phyloP scores from a whole-genome alignment of 1,140 invertebrate genomes.

The Philopotamus ludificatus region DNA sequence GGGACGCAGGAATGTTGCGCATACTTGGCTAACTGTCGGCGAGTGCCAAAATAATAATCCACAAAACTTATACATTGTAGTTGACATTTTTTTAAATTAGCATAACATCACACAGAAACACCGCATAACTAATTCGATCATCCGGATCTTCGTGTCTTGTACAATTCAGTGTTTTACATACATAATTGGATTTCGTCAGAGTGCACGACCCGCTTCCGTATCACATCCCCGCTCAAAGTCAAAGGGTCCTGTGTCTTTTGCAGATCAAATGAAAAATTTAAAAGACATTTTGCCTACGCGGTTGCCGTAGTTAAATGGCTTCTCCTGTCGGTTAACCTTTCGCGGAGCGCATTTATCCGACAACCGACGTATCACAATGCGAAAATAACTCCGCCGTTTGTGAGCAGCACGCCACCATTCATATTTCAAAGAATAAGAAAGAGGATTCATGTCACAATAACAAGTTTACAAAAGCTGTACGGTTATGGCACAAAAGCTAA shows the following conservation, averaged over 20 bases:
- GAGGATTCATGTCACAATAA: conserved; percentile 29
- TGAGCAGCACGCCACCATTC: conserved; percentile 18
- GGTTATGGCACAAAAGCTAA: conserved; percentile 25
- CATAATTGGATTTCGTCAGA: too few species aligned
- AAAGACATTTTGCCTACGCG: neutral
- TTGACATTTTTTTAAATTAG: too few species aligned
- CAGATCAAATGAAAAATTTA: neutral
- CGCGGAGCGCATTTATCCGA: conserved; percentile 3
- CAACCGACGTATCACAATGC: conserved; percentile 25
- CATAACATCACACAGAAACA: too few species aligned
- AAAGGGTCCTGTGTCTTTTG: neutral
- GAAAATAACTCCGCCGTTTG: conserved; percentile 19
- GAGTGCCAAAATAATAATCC: too few species aligned
- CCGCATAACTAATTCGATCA: too few species aligned
- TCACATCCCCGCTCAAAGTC: too few species aligned
- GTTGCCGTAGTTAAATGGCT: neutral
- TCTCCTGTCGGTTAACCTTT: conserved; percentile 12
- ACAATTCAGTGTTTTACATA: too few species aligned
- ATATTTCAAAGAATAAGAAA: conserved; percentile 31
- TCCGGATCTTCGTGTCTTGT: too few species aligned
- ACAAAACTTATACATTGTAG: too few species aligned
- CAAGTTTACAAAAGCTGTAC: conserved; percentile 25
- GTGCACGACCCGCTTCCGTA: too few species aligned
- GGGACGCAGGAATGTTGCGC: too few species aligned
- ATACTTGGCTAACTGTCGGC: too few species aligned